A percentile compares a stretch with the other conserved stretches of the same genome.
phyloP scores from a whole-genome alignment of 2,113 vertebrate genomes.

The Cavia aperea region DNA sequence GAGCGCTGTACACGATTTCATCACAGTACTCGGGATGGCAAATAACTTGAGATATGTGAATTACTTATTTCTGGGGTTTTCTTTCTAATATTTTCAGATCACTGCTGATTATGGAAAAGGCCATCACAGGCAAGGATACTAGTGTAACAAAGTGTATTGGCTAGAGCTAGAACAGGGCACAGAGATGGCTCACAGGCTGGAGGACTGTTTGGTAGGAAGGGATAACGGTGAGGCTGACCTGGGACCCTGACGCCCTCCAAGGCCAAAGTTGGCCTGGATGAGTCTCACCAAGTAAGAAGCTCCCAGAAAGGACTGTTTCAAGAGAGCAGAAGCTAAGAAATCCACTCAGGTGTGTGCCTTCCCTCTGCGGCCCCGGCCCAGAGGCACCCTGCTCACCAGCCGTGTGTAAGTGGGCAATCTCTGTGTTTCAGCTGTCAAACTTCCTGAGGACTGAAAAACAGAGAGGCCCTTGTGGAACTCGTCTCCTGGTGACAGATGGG shows the following conservation, averaged over 20 bases:
- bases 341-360: background rate
- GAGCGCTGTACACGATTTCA: background rate
- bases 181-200: background rate
- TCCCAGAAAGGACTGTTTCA: background rate
- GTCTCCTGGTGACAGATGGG: constrained; percentile 66
- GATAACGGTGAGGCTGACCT: background rate
- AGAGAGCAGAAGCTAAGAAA: background rate
- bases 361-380: background rate
- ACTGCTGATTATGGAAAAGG: background rate
- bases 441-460: constrained; percentile 48
- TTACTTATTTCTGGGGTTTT: background rate
- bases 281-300: background rate
- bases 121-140: background rate
- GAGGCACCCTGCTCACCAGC: background rate
- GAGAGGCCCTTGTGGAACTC: constrained; percentile 38
- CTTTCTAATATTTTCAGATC: background rate
- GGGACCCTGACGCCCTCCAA: background rate
- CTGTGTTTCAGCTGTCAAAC: constrained; percentile 21
- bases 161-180: too few relatives aligned
- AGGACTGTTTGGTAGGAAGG: background rate
- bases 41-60: background rate
- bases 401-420: constrained; percentile 22
- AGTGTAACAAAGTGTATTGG: background rate
- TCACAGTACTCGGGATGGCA: background rate
- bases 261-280: background rate